phyloP scores from a whole-genome alignment of 2,888 invertebrate genomes.

The Stratiomys singularior region DNA sequence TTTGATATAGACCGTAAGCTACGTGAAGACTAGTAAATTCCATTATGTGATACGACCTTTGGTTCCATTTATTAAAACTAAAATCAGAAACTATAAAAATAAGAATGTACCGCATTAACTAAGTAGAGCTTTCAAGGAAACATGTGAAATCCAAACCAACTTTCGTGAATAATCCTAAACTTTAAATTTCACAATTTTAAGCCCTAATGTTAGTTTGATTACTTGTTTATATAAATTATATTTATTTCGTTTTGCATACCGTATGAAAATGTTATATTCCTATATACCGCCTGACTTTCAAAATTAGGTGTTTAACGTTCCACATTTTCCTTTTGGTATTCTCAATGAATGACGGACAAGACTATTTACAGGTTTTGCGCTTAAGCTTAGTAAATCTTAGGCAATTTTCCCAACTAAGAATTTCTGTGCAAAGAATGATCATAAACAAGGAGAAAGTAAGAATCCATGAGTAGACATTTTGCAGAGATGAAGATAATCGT shows the following conservation, averaged over 20 bases:
- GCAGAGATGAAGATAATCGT: background rate
- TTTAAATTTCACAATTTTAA: conserved; percentile 15
- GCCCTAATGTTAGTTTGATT: conserved; percentile 35
- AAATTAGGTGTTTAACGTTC: conserved; percentile 26
- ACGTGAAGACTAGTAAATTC: conserved; percentile 48
- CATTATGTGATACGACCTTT: conserved; percentile 47
- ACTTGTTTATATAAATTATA: conserved; percentile 12
- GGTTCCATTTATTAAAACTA: conserved; percentile 41
- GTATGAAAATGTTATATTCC: conserved; percentile 16
- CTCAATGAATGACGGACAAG: conserved; percentile 32
- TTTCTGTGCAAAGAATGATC: no score
- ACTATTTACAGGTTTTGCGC: conserved; percentile 35
- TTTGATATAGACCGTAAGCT: conserved; percentile 26
- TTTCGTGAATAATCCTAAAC: background rate
- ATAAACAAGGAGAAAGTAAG: background rate
- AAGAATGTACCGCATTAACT: no score
- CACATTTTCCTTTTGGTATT: conserved; percentile 28
- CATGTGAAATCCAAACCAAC: conserved; percentile 13
- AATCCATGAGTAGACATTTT: conserved; percentile 12
- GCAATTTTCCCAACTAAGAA: background rate
- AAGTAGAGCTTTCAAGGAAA: background rate
- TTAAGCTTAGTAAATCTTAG: background rate
- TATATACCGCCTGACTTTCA: conserved; percentile 44
- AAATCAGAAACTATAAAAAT: background rate
- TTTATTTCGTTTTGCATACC: conserved; percentile 21